phyloP scores from a whole-genome alignment of 2,113 vertebrate species.

The Heliornis fulica region DNA sequence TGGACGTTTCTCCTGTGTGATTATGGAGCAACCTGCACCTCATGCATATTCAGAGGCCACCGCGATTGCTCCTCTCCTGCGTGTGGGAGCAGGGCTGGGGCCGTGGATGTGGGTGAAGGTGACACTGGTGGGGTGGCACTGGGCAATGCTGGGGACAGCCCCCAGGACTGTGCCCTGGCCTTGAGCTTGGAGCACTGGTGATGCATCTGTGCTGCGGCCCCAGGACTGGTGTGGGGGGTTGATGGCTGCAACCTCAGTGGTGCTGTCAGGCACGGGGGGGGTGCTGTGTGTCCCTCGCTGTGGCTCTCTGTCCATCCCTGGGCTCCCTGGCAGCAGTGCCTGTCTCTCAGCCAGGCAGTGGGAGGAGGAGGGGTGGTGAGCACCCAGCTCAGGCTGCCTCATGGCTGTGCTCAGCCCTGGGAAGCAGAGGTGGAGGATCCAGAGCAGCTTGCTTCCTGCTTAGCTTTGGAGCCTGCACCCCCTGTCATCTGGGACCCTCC shows the following conservation, averaged over 20 bases:
- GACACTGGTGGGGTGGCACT: not conserved
- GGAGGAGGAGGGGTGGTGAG: not conserved
- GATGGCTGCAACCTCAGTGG: not conserved
- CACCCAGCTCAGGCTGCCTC: not conserved
- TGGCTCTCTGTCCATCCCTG: accelerated
- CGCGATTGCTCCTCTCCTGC: not conserved
- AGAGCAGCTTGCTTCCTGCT: not conserved
- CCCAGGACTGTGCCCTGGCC: not conserved
- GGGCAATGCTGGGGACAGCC: not conserved
- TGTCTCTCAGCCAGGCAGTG: not conserved
- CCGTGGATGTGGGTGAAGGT: accelerated
- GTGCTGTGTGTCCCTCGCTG: accelerated
- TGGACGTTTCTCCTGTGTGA: slow-evolving; percentile 46
- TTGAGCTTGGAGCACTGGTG: not conserved
- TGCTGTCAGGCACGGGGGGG: not conserved
- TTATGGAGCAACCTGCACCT: slow-evolving; percentile 49
- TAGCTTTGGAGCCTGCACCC: not conserved
- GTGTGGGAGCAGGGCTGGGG: not conserved
- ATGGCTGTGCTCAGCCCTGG: not conserved
- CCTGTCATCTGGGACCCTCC: not conserved
- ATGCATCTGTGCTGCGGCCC: not conserved
- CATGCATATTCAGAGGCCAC: slow-evolving; percentile 56
- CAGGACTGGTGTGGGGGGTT: not conserved
- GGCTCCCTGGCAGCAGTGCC: not conserved
- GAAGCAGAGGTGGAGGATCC: not conserved